Base-by-base conservation (phyloP, 1,140 invertebrate species). In the Drosophila ironensis region DNA sequence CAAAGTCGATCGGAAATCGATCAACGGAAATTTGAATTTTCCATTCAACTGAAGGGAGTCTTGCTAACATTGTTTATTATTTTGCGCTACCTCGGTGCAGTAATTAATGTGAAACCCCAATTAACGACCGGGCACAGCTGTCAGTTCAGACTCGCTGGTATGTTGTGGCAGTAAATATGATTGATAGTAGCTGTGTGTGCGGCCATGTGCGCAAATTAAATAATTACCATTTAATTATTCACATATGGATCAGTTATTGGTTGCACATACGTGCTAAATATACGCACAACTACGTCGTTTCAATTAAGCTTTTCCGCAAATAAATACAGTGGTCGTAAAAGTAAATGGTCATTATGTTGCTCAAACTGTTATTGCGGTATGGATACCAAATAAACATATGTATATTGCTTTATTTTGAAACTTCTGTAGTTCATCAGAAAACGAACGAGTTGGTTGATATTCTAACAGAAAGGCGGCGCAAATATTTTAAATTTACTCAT, bases 151-250 rank as follows among this genome's bases (percentile, higher is more conserved):
- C 33, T 50, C 16, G 19, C 8, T 16, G 40, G 27, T 33, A 8
- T 19, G 45, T 51, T 28, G 30, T 28, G 40, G 50, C 16, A 37
- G 66, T 70, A 47, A 75, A 57, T 64, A 64, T 75, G 72, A 75
- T 75, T 76, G 72, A 75, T 75, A 51, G 42, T 51, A 14, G 33
- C 22, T 33, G 30, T 33, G 30, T 41, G 66, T 35, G 24, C 25
- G 25, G 0, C 28, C 64, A 42, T 57, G 38, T 48, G 66, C 45
- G 28, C 59, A 59, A 69, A 69, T 69, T 44, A 50, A 59, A 48
- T 69, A 69, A 69, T 69, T 59, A 66, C 60, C 41, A 66, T 66
- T 66, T 66, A 59, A 69, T 68, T 69, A 69, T 69, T 69, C 38
- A 37, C 63, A 57, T 57, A 57, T 56, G 33, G 64, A 48, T 69